Conservation (phyloP, 2,888 invertebrate genomes). For the Diaperis boleti region DNA sequence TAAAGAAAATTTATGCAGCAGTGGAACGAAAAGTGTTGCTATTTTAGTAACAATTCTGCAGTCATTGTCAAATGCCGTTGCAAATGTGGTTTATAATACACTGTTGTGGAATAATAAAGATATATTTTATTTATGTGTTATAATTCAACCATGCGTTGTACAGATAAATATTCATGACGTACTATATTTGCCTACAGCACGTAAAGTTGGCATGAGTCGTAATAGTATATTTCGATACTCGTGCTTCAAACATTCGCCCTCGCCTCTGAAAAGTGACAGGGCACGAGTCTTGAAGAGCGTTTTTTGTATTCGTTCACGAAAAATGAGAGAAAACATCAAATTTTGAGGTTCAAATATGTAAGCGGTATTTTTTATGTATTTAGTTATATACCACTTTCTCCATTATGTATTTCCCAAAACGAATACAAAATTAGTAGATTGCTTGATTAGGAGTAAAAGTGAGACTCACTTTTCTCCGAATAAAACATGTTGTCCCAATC, state of each 20-base stretch:
- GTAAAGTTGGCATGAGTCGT: background rate
- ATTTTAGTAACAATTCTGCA: background rate
- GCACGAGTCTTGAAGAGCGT: too few relatives aligned
- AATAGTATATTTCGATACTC: slow-evolving; percentile 10
- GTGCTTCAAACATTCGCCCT: background rate
- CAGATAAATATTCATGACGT: slow-evolving; percentile 18
- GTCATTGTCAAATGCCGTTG: background rate
- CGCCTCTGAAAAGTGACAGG: too few relatives aligned
- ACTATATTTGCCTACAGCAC: background rate
- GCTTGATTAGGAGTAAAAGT: too few relatives aligned
- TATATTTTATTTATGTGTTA: background rate
- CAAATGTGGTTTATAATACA: background rate
- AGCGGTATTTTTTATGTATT: too few relatives aligned
- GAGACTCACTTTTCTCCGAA: too few relatives aligned
- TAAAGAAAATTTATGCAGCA: background rate
- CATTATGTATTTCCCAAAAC: too few relatives aligned
- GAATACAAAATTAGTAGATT: too few relatives aligned
- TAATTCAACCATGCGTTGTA: background rate
- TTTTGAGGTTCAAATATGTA: too few relatives aligned
- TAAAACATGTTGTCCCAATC: too few relatives aligned
- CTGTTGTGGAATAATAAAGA: slow-evolving; percentile 10
- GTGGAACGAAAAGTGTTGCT: background rate
- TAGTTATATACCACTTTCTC: too few relatives aligned
- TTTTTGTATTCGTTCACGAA: too few relatives aligned
- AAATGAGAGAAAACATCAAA: too few relatives aligned